Evolutionary conservation across 92 coral and sea anemone genomes (phyloP), one percentile per base, ranked within the genome.

Genomic region (Desmophyllum pertusum): DNA sequence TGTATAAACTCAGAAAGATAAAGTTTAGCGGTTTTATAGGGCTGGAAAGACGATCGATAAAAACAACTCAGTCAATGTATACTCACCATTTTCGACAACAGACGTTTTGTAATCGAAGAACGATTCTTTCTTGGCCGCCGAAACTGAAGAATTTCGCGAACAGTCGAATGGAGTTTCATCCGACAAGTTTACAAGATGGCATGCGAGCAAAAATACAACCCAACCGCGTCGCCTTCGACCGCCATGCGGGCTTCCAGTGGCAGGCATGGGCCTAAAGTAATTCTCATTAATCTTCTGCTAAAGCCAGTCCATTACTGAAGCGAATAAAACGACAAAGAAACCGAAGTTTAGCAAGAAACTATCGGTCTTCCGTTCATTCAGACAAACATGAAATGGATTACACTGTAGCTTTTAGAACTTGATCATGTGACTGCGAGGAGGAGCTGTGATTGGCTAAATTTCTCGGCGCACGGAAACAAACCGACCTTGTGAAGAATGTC

Each of bases 31-130:
- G 14, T 27, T 18, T 38, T 37, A 67, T 38, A 37, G n/a, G n/a
- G n/a, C n/a, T n/a, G n/a, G n/a, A n/a, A n/a, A n/a, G n/a, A 68
- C 40, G 29, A 50, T 36, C 59, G 11, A 5, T 33, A 21, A 36
- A 39, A 25, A 51, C 25, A 19, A 40, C 18, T 17, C 36, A 30
- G 25, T n/a, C 48, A 36, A 51, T 77, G 35, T n/a, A n/a, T 6
- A 91, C 99, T 68, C 55, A 97, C 99, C 99, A 87, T 97, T 94
- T 78, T 92, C 99, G 46, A 97, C 97, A 76, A 94, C 87, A 38
- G 95, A 90, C 14, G 99, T 85, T 86, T 91, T 91, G 70, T 92
- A 97, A 76, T 97, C 97, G 79, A 92, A 94, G 77, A 87, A 87
- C 15, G 93, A 79, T 37, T 88, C 90, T 52, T 66, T 90, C 21